Base-by-base conservation (phyloP, 2,113 vertebrate genomes). In the Phaethornis superciliosus region DNA sequence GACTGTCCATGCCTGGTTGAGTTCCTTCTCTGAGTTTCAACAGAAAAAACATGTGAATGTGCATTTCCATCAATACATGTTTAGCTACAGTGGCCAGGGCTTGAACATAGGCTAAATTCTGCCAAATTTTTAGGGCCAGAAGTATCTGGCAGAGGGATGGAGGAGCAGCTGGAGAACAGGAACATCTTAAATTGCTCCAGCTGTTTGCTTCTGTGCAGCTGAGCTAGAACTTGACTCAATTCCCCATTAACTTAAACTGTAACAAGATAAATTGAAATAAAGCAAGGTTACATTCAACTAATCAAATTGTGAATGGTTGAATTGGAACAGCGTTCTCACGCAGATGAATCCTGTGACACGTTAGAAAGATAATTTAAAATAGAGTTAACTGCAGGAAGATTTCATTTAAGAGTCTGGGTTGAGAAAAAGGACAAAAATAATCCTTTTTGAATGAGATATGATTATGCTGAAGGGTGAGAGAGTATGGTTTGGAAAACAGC, bases 211-310 rank as follows among this genome's bases (percentile, higher is more conserved):
- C 62, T 44, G 17, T 80, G 85, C 90, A 82, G 89, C 88, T 91
- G 87, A 95, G 93, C 89, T 93, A 94, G 85, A 79, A n/a, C 81
- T 93, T 79, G 72, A 89, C 86, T 87, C 81, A 86, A 46, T 94
- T 95, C 91, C 62, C 75, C 75, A 65, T 93, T 85, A 89, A 79
- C 87, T 90, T 77, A 72, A 85, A 56, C 40, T 54, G 65, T 93
- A 93, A 94, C 70, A 69, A 92, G 86, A 86, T 80, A 82, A 93
- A 94, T 91, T 77, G 81, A 84, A 89, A 90, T 65, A 76, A 81
- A 92, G 93, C 46, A 94, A 94, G 78, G 86, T 79, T 84, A 77
- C 59, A 64, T 79, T 76, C 87, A 82, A 17, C 77, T 81, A 85
- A 96, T 95, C 91, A 69, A 78, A 87, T 93, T 92, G 62, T 49